These are phyloP conservation scores for Cantharis nigra DNA, from an alignment of 2,888 invertebrate species.

Conservation along the genomic window DNA sequence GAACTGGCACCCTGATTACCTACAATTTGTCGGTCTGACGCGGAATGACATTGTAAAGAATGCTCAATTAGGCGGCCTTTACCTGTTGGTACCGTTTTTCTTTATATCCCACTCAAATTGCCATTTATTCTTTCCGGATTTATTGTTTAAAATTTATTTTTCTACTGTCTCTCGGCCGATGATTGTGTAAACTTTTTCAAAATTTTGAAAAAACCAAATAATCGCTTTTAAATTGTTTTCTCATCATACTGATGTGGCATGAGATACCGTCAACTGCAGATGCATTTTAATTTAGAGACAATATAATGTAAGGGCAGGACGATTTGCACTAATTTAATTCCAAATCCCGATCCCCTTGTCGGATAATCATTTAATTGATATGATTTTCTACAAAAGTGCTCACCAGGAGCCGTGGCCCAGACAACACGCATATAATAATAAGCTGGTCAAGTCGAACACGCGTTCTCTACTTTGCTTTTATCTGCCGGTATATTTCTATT, in stretches of 20 bases:
- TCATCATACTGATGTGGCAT: not conserved
- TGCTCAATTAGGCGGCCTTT: slow-evolving; percentile 34
- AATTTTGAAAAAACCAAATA: not conserved
- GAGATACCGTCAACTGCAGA: not conserved
- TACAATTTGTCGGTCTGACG: slow-evolving; percentile 39
- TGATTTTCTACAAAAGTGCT: not conserved
- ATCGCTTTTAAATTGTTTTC: not conserved
- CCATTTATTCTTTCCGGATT: not conserved
- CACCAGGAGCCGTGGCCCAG: not conserved
- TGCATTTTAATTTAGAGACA: not conserved
- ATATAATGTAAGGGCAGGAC: not conserved
- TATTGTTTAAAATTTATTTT: not conserved
- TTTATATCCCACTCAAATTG: slow-evolving; percentile 2
- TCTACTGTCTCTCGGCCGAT: not conserved
- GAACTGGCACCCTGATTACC: slow-evolving; percentile 32
- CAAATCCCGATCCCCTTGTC: not conserved
- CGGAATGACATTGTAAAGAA: slow-evolving; percentile 35
- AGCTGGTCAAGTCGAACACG: too few species aligned
- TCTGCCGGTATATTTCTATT: too few species aligned
- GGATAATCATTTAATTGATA: not conserved
- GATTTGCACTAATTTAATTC: not conserved
- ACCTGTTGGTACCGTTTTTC: slow-evolving; percentile 19
- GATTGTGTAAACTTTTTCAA: not conserved
- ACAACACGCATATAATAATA: not conserved
- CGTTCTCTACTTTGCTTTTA: too few species aligned